Base-by-base conservation (phyloP, 2,113 vertebrate genomes). In the Ptyas mucosa region DNA sequence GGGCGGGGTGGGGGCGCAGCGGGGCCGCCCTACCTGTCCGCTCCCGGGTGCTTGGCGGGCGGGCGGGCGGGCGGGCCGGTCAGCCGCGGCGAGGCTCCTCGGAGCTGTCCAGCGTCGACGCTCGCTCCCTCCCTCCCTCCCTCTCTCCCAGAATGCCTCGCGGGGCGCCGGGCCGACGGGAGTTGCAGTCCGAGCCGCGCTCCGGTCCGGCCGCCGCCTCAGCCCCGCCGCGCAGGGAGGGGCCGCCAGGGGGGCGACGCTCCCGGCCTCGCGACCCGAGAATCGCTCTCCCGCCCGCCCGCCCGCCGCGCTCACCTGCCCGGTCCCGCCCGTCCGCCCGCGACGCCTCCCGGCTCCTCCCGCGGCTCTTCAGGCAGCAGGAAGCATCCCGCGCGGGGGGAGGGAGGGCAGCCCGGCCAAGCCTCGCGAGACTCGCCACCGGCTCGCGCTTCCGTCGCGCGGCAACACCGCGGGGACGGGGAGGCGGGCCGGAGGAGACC, bases 311-410 rank as follows among this genome's bases (percentile, higher is more conserved):
- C 43, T 43, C 49, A 29, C 26, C 39, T 39, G 52, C 20, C 7
- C 88, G 15, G 6, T 26, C 26, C 1, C 49, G 18, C 26, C 24
- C 54, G 85, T 4, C 95, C 85, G 96, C 88, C 94, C 94, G 89
- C 92, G 18, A 46, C 21, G 24, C 12, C 87, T 21, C 39, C 23
- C 61, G 29, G 49, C 34, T 23, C 53, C 55, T 39, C 34, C 69
- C 51, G 87, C 26, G 46, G 21, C 20, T 88, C 46, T 0, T 81
- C 34, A 81, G 69, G n/a, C n/a, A 20, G 69, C 7, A 21, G 34
- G 34, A 39, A 81, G 6, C 69, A 8, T 20, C 69, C 69, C 69
- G 34, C 69, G 34, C n/a, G 34, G 15, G 15, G 7, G 9, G 12
- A 15, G 15, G 14, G 6, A 81, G 69, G n/a, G 69, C 15, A 18